Percentiles rank a stretch among this genome's conserved stretches.
phyloP scores from a whole-genome alignment of 2,888 invertebrate genomes.

The Scotopteryx bipunctaria region DNA sequence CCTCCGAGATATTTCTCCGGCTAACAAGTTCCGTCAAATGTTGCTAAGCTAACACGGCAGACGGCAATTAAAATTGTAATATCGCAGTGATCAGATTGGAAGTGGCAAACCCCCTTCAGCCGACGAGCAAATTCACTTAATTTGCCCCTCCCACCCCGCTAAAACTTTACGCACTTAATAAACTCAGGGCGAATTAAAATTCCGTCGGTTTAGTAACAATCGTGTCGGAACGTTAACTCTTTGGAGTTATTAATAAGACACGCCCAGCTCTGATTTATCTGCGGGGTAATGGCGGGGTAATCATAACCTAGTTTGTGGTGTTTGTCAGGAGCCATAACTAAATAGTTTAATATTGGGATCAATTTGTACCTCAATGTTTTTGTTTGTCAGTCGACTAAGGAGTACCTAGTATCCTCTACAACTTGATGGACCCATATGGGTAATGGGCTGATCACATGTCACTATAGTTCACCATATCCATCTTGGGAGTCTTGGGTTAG shows the following conservation, averaged over 20 bases:
- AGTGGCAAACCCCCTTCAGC: conserved; percentile 49
- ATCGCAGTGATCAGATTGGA: conserved; percentile 63
- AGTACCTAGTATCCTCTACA: no score
- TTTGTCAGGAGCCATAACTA: no score
- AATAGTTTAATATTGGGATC: no score
- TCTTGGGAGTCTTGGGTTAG: no score
- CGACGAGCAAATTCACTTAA: conserved; percentile 74
- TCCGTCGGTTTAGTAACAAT: conserved; percentile 78
- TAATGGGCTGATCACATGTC: no score
- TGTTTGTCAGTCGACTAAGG: no score
- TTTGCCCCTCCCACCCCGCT: conserved; percentile 63
- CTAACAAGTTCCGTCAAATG: conserved; percentile 20
- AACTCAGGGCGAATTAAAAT: conserved; percentile 80
- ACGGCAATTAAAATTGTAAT: conserved; percentile 60
- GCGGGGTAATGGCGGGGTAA: conserved; percentile 62
- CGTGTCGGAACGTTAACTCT: conserved; percentile 75
- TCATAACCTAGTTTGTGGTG: conserved; percentile 58
- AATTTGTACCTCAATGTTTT: no score
- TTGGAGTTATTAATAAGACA: conserved; percentile 74
- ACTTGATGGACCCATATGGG: no score
- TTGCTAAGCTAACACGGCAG: conserved; percentile 36
- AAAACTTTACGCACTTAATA: conserved; percentile 82
- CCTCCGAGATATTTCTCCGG: background rate
- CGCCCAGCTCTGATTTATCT: conserved; percentile 66
- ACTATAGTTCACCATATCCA: no score